A percentile compares a stretch with the other conserved stretches of the same genome.
Evolutionary conservation across 2,797 vertebrate genomes (phyloP).

Genomic region (Nyctibius grandis): DNA sequence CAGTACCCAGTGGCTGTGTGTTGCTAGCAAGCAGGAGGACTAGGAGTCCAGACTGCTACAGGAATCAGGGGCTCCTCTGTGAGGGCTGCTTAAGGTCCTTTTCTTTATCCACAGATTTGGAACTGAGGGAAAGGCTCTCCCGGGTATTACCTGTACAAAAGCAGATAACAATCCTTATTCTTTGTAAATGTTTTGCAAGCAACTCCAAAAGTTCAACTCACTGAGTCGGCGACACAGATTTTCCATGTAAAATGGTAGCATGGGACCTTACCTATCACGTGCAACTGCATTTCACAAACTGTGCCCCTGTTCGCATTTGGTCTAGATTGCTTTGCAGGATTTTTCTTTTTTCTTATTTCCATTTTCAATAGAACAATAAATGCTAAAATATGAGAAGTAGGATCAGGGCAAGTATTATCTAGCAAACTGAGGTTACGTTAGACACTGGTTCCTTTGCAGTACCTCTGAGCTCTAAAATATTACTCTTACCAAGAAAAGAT

Average conservation of each 20-base stretch:
- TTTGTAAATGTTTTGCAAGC: not conserved
- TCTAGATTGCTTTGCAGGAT: not conserved
- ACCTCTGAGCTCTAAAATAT: not conserved
- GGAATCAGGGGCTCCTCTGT: not conserved
- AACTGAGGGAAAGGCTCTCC: not conserved
- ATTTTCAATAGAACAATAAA: not conserved
- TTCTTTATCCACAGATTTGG: not conserved
- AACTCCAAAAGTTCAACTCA: not conserved
- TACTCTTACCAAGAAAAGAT: not conserved
- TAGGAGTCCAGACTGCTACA: not conserved
- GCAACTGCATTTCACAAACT: not conserved
- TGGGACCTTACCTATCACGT: not conserved
- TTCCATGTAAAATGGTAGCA: not conserved
- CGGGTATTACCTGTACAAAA: not conserved
- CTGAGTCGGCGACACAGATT: not conserved
- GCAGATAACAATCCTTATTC: not conserved
- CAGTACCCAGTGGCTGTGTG: not conserved
- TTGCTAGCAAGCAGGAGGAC: not conserved
- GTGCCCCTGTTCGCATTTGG: not conserved
- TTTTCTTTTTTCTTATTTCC: not conserved
- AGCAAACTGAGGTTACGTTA: not conserved
- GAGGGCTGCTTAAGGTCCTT: not conserved
- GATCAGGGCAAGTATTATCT: not conserved
- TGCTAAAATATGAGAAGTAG: not conserved
- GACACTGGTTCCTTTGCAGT: not conserved